Evolutionary conservation across 2,113 vertebrate species (phyloP).

Genomic region (Aegotheles bennettii): DNA sequence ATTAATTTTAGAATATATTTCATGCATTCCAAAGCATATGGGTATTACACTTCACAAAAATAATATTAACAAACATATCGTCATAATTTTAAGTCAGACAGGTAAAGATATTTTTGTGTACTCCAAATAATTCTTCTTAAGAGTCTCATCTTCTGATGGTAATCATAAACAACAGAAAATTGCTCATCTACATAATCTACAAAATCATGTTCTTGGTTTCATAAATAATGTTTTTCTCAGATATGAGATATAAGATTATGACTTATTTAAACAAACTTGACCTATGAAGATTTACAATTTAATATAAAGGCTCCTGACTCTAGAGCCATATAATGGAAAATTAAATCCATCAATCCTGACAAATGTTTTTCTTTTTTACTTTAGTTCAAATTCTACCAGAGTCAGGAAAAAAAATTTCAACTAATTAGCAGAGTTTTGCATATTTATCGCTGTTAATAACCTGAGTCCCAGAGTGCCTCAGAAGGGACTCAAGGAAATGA

Average conservation of each 20-base stretch:
- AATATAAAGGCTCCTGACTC: slow-evolving; percentile 16
- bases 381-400: background rate
- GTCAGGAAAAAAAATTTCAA: background rate
- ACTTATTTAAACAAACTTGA: slow-evolving; percentile 31
- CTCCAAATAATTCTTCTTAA: background rate
- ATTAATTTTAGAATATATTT: background rate
- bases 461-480: background rate
- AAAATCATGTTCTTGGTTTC: background rate
- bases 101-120: background rate
- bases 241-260: background rate
- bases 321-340: background rate
- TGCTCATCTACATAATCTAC: background rate
- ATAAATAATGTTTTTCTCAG: background rate
- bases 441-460: background rate
- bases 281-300: slow-evolving; percentile 47
- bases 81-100: background rate
- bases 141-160: background rate
- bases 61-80: background rate
- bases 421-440: background rate
- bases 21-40: background rate
- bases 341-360: slow-evolving; percentile 51
- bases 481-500: background rate
- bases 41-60: background rate
- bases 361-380: background rate
- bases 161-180: background rate